A percentile compares a stretch with the other conserved stretches of the same genome.
These are phyloP conservation scores for Dolichotis patagonum DNA, from an alignment of 2,113 vertebrate genomes.

Conservation along the genomic window DNA sequence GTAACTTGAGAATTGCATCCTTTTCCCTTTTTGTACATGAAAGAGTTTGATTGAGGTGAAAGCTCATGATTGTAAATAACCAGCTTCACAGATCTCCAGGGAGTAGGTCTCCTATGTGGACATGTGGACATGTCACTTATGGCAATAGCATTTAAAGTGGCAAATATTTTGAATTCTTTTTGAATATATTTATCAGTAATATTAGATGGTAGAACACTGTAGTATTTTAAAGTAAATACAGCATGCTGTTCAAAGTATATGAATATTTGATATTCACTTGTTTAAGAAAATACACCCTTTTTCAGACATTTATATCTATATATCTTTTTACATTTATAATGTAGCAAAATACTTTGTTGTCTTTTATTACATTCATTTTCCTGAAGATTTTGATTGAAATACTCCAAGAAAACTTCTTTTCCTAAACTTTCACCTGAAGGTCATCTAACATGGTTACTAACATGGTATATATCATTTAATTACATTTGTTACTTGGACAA, in stretches of 20 bases:
- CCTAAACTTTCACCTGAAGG: neutral
- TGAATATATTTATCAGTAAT: neutral
- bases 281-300: neutral
- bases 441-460: neutral
- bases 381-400: neutral
- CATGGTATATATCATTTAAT: neutral
- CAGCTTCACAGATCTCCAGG: neutral
- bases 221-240: neutral
- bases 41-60: neutral
- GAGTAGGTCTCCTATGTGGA: too few relatives aligned
- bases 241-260: neutral
- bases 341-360: neutral
- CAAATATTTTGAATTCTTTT: neutral
- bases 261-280: neutral
- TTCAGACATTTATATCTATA: neutral
- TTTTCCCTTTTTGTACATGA: neutral
- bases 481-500: neutral
- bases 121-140: neutral
- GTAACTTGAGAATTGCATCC: neutral
- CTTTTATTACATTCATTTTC: neutral
- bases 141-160: neutral
- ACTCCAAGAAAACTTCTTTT: neutral
- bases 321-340: conserved; percentile 6
- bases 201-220: neutral
- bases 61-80: neutral